These are phyloP conservation scores for Torymus tubicola DNA, from an alignment of 2,888 invertebrate species.

Conservation along the genomic window DNA sequence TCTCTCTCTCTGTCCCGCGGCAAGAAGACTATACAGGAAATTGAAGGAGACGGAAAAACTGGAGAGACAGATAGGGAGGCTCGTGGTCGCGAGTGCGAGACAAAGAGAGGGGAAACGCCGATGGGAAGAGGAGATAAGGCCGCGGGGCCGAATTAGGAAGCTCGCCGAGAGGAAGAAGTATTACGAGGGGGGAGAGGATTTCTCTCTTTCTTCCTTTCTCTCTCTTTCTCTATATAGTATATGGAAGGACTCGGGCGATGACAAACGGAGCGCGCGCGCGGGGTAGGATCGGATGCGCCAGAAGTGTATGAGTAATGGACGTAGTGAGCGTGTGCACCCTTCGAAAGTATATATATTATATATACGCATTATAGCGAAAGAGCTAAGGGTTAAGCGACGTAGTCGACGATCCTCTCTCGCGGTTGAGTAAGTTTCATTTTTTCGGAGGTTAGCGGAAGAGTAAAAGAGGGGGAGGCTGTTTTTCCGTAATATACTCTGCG, in stretches of 20 bases:
- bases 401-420: too few species aligned
- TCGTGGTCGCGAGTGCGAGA: background rate
- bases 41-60: constrained; percentile 53
- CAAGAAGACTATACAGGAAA: constrained; percentile 48
- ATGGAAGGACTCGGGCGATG: constrained; percentile 54
- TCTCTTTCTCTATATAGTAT: background rate
- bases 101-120: constrained; percentile 19
- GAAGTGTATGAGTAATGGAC: constrained; percentile 51
- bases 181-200: background rate
- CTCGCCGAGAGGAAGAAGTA: background rate
- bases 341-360: too few species aligned
- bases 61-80: constrained; percentile 29
- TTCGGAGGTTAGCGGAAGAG: background rate
- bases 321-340: background rate
- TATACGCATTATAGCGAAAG: too few species aligned
- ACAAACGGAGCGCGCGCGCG: constrained; percentile 62
- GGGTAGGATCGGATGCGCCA: constrained; percentile 52
- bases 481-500: background rate
- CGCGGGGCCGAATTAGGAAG: constrained; percentile 51
- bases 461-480: background rate
- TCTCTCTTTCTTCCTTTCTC: background rate
- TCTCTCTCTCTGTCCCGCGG: background rate
- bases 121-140: constrained; percentile 40
- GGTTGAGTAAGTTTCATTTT: background rate
- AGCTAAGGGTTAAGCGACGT: too few species aligned